A percentile compares a stretch with the other conserved stretches of the same genome.
Conservation (phyloP, 2,113 vertebrate species). For the Bos javanicus region DNA sequence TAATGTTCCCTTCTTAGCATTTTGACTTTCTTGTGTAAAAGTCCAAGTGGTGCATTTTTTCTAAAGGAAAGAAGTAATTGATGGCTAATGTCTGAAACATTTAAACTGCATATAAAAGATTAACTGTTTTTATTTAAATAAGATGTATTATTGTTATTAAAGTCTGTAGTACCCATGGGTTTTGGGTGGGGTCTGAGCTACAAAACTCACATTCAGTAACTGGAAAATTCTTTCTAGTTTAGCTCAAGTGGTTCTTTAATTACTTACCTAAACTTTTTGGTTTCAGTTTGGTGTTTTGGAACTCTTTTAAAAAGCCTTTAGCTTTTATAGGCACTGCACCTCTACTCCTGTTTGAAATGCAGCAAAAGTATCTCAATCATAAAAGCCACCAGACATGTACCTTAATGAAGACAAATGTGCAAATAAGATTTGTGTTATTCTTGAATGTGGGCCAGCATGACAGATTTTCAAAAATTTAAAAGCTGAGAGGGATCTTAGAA, state of each 20-base stretch:
- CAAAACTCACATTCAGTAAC: slow-evolving; percentile 3
- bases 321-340: not conserved
- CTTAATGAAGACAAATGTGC: not conserved
- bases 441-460: not conserved
- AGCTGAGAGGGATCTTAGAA: not conserved
- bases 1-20: not conserved
- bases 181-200: not conserved
- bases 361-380: not conserved
- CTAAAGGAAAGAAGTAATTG: not conserved
- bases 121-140: slow-evolving; percentile 11
- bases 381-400: not conserved
- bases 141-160: not conserved
- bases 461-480: not conserved
- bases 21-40: slow-evolving; percentile 16
- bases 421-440: not conserved
- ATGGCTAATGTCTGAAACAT: not conserved
- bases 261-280: not conserved
- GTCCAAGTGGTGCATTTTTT: not conserved
- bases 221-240: slow-evolving; percentile 28
- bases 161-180: not conserved
- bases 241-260: not conserved
- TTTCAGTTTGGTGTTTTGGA: not conserved
- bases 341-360: not conserved
- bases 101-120: not conserved
- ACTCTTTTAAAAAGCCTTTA: not conserved